Evolutionary conservation across 2,797 vertebrate genomes (phyloP), one percentile per base, ranked within the genome.

Genomic region (Tapirus indicus): DNA sequence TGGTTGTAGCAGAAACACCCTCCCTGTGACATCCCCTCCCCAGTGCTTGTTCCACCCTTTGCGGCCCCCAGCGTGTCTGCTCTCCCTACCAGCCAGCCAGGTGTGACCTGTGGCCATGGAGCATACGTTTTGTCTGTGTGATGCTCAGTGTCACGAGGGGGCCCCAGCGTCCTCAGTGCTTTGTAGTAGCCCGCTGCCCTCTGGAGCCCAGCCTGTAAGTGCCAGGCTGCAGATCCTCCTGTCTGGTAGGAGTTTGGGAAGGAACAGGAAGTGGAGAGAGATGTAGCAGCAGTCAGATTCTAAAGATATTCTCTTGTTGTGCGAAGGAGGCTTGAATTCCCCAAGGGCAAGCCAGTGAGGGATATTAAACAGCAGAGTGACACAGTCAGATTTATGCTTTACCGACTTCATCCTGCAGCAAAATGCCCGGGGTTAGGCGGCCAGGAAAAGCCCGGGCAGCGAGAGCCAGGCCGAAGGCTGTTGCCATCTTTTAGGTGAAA

Each of bases 101-200:
- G 25, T 38, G 29, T 68, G 35, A 7, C 56, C 80, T 86, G 35
- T 77, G 38, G 49, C 82, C 14, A 7, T 4, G 11, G 68, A 23
- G 60, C 12, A 0, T 1, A 13, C 0, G 1, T 79, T 58, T n/a
- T 69, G 41, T 69, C 49, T 68, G 23, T n/a, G 29, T 21, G 35
- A 11, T 47, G 32, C 52, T 47, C 7, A 0, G 60, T 49, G 38
- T 35, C 74, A 27, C 3, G 0, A 32, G 38, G 29, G 27, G 3
- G 4, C n/a, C 14, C 38, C 20, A 2, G 20, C 1, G 2, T 64
- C 47, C 25, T 35, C 41, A 8, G 52, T 1, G 6, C 23, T 16
- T 16, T 6, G 49, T n/a, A 25, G 49, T 12, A 17, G 32, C 62
- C 52, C 38, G 71, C 49, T 78, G 72, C 49, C 72, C 52, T 58